Percentiles rank a stretch among this genome's conserved stretches.
phyloP scores from a whole-genome alignment of 1,140 invertebrate species.

The Nephila pilipes region DNA sequence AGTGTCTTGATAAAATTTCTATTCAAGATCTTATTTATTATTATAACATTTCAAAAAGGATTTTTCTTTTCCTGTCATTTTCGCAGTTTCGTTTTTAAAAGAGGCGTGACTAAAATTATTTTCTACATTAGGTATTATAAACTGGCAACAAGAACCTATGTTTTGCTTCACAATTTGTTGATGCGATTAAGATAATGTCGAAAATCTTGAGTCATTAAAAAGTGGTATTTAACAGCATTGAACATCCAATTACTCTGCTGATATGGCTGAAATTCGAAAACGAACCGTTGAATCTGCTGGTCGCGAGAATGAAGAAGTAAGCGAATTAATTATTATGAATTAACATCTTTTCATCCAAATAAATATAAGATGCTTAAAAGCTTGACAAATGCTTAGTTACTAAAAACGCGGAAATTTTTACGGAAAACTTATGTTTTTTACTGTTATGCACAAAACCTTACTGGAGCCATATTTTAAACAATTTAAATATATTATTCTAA shows the following conservation, averaged over 20 bases:
- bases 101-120: background rate
- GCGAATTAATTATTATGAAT: background rate
- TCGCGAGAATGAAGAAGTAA: slow-evolving; percentile 36
- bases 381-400: background rate
- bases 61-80: background rate
- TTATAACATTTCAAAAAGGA: background rate
- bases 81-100: background rate
- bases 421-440: background rate
- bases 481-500: too few species aligned
- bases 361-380: background rate
- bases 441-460: too few species aligned
- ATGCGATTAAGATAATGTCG: slow-evolving; percentile 64
- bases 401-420: background rate
- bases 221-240: background rate
- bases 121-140: background rate
- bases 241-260: background rate
- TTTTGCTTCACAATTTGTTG: slow-evolving; percentile 56
- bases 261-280: slow-evolving; percentile 64
- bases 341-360: background rate
- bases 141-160: slow-evolving; percentile 9
- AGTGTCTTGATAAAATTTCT: background rate
- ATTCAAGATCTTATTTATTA: background rate
- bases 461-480: too few species aligned
- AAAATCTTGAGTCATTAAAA: slow-evolving; percentile 41
- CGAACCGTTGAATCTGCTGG: slow-evolving; percentile 42